Evolutionary conservation across 2,113 vertebrate species (phyloP), one percentile per base, ranked within the genome.

Genomic region (Platycercus adscitus): DNA sequence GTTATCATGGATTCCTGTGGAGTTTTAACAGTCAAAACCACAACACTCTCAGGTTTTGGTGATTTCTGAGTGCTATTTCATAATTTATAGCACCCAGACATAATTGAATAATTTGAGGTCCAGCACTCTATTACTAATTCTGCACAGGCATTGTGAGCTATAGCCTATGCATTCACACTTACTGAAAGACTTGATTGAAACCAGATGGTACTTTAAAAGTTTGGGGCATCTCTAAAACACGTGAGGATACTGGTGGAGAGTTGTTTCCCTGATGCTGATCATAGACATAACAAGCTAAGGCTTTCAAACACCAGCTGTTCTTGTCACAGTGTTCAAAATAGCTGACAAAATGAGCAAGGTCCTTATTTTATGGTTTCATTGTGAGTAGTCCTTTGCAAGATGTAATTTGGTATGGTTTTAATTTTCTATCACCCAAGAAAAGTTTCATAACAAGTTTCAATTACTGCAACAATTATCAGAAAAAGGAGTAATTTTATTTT

Each of bases 241-340:
- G n/a, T 69, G 29, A 80, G 16, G 29, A 71, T 79, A 13, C 3
- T 56, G 20, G 13, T 61, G 6, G 11, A 81, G 16, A 15, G 11
- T 46, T 49, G 25, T 91, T 79, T 92, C 70, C 64, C n/a, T 81
- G 33, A 37, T 93, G 44, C 13, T 65, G 26, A 73, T 85, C 47
- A 66, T 29, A 50, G 52, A 78, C 68, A 65, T 9, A 93, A 47
- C 53, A 75, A 4, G 55, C 41, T 91, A 92, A 81, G 77, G 17
- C 39, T 94, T 90, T 94, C 63, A 61, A 95, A 79, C 73, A 83
- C 47, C 63, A 93, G 66, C 25, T 89, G 29, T 81, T 94, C 93
- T 14, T 77, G 35, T 60, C 50, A 73, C 25, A 47, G 65, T 93
- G 87, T 84, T 93, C 66, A 92, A 93, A 95, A 93, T 20, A 89